Conservation (phyloP, 2,113 vertebrate species). For the Atlantisia rogersi region DNA sequence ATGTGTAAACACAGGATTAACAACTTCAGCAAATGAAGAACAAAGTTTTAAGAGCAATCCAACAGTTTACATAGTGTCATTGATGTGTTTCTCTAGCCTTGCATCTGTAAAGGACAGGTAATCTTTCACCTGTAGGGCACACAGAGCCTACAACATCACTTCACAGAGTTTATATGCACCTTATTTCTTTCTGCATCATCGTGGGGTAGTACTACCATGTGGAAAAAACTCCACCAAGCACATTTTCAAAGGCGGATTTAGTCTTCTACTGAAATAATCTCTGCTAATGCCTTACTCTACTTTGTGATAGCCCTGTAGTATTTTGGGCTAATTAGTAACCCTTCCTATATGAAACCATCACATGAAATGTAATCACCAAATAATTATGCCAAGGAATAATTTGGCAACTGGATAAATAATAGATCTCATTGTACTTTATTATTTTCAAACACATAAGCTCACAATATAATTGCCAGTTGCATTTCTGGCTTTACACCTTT, state of each 20-base stretch:
- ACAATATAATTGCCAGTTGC: slow-evolving; percentile 18
- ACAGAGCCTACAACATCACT: neutral
- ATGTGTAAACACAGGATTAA: neutral
- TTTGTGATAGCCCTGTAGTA: neutral
- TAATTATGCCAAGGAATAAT: neutral
- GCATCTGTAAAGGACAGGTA: neutral
- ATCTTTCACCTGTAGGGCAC: neutral
- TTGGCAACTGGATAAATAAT: neutral
- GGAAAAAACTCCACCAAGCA: neutral
- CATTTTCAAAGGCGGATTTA: neutral
- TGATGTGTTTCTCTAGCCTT: neutral
- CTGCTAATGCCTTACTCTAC: neutral
- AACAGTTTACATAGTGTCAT: neutral
- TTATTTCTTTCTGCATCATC: neutral
- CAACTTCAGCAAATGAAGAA: neutral
- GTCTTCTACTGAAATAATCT: neutral
- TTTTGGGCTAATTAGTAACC: neutral
- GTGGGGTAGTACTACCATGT: neutral
- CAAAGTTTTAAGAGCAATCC: neutral
- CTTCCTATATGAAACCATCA: neutral
- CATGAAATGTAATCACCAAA: neutral
- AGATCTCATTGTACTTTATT: neutral
- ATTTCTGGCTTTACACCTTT: slow-evolving; percentile 41
- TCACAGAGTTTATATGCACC: neutral
- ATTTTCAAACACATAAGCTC: slow-evolving; percentile 5